A percentile compares a stretch with the other conserved stretches of the same genome.
Conservation (phyloP, 2,888 invertebrate genomes). For the Eumacrocentrus americanus region DNA sequence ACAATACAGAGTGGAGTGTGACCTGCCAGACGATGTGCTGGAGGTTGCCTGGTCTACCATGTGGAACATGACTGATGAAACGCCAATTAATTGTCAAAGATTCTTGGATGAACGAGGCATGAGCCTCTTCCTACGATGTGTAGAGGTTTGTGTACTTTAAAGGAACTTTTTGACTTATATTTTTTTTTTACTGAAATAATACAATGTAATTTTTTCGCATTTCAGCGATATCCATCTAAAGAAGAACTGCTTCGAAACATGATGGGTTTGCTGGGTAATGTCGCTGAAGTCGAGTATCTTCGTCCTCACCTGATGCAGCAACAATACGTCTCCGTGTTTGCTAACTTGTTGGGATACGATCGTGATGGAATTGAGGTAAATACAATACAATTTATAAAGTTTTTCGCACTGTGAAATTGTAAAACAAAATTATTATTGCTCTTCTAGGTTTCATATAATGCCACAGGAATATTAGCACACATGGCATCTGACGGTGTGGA, state of each 20-base stretch:
- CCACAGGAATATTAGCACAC: constrained; percentile 94
- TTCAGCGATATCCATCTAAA: constrained; percentile 83
- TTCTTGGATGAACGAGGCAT: constrained; percentile 90
- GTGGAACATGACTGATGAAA: constrained; percentile 98
- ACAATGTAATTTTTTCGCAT: constrained; percentile 41
- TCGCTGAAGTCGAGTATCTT: constrained; percentile 88
- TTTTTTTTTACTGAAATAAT: neutral
- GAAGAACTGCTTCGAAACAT: constrained; percentile 93
- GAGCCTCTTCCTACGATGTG: constrained; percentile 86
- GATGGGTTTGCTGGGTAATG: constrained; percentile 97
- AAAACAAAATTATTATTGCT: constrained; percentile 26
- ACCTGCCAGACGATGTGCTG: constrained; percentile 91
- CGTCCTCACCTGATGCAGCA: constrained; percentile 83
- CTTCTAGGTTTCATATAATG: constrained; percentile 87
- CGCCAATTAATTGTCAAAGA: constrained; percentile 89
- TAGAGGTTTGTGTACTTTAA: constrained; percentile 72
- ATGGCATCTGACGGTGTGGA: constrained; percentile 90
- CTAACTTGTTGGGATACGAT: constrained; percentile 80
- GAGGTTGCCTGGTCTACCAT: constrained; percentile 99
- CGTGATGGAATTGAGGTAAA: constrained; percentile 93
- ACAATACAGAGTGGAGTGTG: constrained; percentile 75
- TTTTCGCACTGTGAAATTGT: neutral
- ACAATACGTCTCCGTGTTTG: constrained; percentile 85
- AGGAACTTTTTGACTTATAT: constrained; percentile 22
- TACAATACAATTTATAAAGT: neutral